Base-by-base conservation (phyloP, 1,140 invertebrate genomes). In the Bombus impatiens region DNA sequence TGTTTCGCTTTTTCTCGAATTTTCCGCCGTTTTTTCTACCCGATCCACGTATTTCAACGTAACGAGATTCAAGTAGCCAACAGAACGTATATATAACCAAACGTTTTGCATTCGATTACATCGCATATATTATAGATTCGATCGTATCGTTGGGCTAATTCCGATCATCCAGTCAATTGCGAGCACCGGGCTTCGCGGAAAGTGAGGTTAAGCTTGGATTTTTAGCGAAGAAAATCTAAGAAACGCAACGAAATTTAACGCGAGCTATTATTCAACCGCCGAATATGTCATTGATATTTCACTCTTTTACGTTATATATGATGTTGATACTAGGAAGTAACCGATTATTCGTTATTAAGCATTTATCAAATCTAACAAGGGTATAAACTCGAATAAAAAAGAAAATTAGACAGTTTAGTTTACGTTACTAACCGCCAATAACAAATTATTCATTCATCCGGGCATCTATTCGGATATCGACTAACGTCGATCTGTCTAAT, bases 221-320 rank as follows among this genome's bases (percentile, higher is more conserved):
- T 53, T 70, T 18, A 15, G 0, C 0, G 1, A n/a, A 12, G 25
- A 1, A 9, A 42, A 42, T 32, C 62, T 32, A n/a, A 65, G 15
- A 3, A 25, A 47, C n/a, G 10, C 72, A 1, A 78, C 37, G 25
- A 77, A 40, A 37, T 57, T n/a, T 37, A 59, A 77, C 25, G 22
- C 1, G 5, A 25, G 5, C 6, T 5, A 76, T 22, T 6, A 74
- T 47, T 44, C 5, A 22, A 22, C 8, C 4, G 71, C 25, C 13
- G 12, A 12, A 44, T 8, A n/a, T 12, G 1, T 59, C 25, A 10
- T 28, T 4, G 22, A n/a, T 2, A 62, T 62, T 62, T 62, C 22
- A 0, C 15, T 47, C 47, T 47, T 18, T 18, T 6, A 10, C 12
- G 0, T n/a, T 4, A 28, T 4, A 22, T 0, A 13, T 0, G 4